Conservation (phyloP, 2,888 invertebrate species). For the Ophonus ardosiacus region DNA sequence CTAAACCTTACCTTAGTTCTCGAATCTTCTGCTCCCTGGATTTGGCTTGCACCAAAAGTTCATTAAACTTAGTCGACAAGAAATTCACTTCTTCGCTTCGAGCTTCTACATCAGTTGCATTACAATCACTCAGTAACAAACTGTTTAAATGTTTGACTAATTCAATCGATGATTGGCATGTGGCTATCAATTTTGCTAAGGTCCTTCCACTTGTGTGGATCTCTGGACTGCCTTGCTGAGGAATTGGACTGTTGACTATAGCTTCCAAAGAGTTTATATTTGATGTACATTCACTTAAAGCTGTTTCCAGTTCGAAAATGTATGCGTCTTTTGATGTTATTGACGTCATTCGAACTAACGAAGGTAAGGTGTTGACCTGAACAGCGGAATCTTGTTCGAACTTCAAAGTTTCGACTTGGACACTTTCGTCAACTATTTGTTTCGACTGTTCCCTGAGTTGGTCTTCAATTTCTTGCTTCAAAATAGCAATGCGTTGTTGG, state of each 20-base stretch:
- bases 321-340: constrained; percentile 91
- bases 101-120: constrained; percentile 82
- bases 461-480: constrained; percentile 74
- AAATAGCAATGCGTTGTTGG: constrained; percentile 76
- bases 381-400: constrained; percentile 88
- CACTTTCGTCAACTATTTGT: constrained; percentile 79
- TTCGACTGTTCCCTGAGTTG: constrained; percentile 71
- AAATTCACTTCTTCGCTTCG: constrained; percentile 82
- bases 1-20: constrained; percentile 83
- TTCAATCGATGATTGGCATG: constrained; percentile 89
- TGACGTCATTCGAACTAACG: constrained; percentile 81
- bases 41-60: constrained; percentile 84
- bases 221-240: constrained; percentile 77
- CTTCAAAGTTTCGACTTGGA: constrained; percentile 85
- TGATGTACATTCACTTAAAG: constrained; percentile 84
- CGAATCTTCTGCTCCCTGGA: constrained; percentile 86
- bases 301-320: constrained; percentile 85
- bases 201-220: constrained; percentile 82
- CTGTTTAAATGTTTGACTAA: constrained; percentile 88
- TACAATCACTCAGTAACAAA: constrained; percentile 85
- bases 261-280: constrained; percentile 83
- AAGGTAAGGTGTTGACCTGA: constrained; percentile 88
- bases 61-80: constrained; percentile 83
- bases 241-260: constrained; percentile 80
- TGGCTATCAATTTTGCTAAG: constrained; percentile 86